Conservation (phyloP, 2,888 invertebrate species). For the Ceratothoa steindachneri region DNA sequence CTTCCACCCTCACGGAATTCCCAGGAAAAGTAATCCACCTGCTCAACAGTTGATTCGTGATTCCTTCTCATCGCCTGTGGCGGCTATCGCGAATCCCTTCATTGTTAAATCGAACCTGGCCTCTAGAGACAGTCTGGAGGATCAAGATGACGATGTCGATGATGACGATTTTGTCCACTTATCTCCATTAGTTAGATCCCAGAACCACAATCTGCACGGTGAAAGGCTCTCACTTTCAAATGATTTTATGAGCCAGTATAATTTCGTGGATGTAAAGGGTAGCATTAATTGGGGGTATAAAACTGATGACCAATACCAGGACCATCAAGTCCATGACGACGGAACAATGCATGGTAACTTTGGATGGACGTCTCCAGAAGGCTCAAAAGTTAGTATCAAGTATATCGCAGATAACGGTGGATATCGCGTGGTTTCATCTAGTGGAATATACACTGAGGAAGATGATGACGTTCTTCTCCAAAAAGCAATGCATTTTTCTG, state of each 20-base stretch:
- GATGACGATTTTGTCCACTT: background rate
- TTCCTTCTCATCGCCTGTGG: background rate
- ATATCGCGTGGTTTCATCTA: slow-evolving; percentile 25
- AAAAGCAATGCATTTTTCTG: slow-evolving; percentile 20
- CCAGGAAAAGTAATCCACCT: background rate
- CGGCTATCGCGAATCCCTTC: slow-evolving; percentile 7
- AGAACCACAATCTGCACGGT: slow-evolving; percentile 19
- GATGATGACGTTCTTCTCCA: slow-evolving; percentile 18
- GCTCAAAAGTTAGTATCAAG: slow-evolving; percentile 28
- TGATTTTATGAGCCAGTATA: slow-evolving; percentile 23
- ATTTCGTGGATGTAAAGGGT: slow-evolving; percentile 37
- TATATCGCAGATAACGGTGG: slow-evolving; percentile 43
- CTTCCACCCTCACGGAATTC: slow-evolving; percentile 17
- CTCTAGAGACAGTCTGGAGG: background rate
- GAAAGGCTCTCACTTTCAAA: slow-evolving; percentile 25
- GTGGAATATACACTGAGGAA: slow-evolving; percentile 23
- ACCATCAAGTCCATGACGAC: slow-evolving; percentile 24
- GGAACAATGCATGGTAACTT: slow-evolving; percentile 40
- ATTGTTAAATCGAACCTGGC: slow-evolving; percentile 3
- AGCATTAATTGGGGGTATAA: slow-evolving; percentile 36
- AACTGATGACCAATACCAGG: slow-evolving; percentile 34
- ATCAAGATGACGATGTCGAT: slow-evolving; percentile 3
- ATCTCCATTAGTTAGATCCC: slow-evolving; percentile 20
- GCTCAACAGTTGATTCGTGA: too few relatives aligned
- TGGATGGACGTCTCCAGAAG: slow-evolving; percentile 42